A percentile compares a stretch with the other conserved stretches of the same genome.
Evolutionary conservation across 2,797 vertebrate genomes (phyloP).

Genomic region (Sciurus vulgaris): DNA sequence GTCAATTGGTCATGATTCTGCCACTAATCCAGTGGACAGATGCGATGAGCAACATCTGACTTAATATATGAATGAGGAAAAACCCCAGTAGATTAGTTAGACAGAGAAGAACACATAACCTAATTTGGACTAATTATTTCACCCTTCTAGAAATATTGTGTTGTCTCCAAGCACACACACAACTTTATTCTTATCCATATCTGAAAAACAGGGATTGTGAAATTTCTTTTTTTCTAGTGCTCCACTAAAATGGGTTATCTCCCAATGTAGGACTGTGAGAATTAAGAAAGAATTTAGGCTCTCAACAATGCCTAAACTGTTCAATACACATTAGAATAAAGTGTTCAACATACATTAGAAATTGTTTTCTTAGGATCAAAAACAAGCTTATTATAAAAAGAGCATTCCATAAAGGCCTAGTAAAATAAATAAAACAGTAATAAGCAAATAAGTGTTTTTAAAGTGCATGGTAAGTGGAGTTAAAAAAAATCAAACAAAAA

Average conservation of each 20-base stretch:
- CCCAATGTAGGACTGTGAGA: neutral
- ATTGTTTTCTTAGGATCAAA: conserved; percentile 1
- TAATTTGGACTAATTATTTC: neutral
- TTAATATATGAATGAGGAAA: conserved; percentile 25
- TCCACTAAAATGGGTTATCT: neutral
- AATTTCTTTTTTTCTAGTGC: neutral
- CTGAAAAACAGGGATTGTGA: conserved; percentile 28
- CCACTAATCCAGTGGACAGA: neutral
- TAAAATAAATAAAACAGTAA: conserved; percentile 48
- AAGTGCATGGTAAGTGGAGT: conserved; percentile 17
- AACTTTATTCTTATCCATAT: neutral
- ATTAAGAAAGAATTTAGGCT: conserved; percentile 38
- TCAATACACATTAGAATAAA: conserved; percentile 6
- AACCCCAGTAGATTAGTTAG: neutral
- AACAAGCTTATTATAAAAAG: neutral
- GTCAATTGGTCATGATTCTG: conserved; percentile 14
- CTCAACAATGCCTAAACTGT: neutral
- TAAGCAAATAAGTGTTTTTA: conserved; percentile 39
- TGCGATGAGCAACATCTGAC: neutral
- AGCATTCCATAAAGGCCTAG: conserved; percentile 15
- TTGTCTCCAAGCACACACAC: conserved; percentile 24
- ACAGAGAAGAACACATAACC: neutral
- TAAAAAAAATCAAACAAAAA: conserved; percentile 64
- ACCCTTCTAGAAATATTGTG: conserved; percentile 34
- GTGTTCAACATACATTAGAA: neutral